These are phyloP conservation scores for Horisme vitalbata DNA, from an alignment of 2,888 invertebrate genomes.

Conservation along the genomic window DNA sequence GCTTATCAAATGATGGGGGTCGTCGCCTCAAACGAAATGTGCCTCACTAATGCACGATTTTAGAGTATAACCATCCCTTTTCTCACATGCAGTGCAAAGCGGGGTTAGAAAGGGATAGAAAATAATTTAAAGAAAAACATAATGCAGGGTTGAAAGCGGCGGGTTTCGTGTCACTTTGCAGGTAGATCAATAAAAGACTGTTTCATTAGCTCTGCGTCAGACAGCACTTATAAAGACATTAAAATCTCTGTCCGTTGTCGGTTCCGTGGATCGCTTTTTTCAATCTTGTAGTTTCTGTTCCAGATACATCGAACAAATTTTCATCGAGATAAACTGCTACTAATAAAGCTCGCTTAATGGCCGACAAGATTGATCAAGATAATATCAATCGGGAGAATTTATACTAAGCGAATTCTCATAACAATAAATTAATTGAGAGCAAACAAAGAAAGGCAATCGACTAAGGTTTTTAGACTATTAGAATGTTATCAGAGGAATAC, in stretches of 20 bases:
- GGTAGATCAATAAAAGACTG: conserved; percentile 79
- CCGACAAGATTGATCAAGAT: conserved; percentile 19
- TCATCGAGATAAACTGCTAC: conserved; percentile 29
- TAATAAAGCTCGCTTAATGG: conserved; percentile 26
- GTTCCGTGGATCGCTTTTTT: conserved; percentile 41
- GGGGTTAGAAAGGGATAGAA: conserved; percentile 49
- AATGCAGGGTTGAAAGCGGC: conserved; percentile 70
- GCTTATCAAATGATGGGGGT: conserved; percentile 79
- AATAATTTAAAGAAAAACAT: conserved; percentile 73
- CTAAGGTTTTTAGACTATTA: conserved; percentile 35
- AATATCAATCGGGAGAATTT: conserved; percentile 26
- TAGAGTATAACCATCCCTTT: conserved; percentile 44
- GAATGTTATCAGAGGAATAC: conserved; percentile 51
- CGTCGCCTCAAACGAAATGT: conserved; percentile 73
- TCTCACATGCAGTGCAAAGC: conserved; percentile 34
- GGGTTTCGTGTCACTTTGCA: conserved; percentile 73
- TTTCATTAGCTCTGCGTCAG: conserved; percentile 76
- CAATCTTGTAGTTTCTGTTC: conserved; percentile 42
- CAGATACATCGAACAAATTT: conserved; percentile 47
- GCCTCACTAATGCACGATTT: conserved; percentile 63
- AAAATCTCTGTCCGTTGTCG: conserved; percentile 57
- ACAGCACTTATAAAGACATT: conserved; percentile 82
- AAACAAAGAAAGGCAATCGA: conserved; percentile 36
- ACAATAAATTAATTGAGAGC: conserved; percentile 42
- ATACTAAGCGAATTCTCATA: conserved; percentile 29